A percentile compares a stretch with the other conserved stretches of the same genome.
These are phyloP conservation scores for Chelonoidis abingdonii DNA, from an alignment of 2,113 vertebrate species.

Conservation along the genomic window DNA sequence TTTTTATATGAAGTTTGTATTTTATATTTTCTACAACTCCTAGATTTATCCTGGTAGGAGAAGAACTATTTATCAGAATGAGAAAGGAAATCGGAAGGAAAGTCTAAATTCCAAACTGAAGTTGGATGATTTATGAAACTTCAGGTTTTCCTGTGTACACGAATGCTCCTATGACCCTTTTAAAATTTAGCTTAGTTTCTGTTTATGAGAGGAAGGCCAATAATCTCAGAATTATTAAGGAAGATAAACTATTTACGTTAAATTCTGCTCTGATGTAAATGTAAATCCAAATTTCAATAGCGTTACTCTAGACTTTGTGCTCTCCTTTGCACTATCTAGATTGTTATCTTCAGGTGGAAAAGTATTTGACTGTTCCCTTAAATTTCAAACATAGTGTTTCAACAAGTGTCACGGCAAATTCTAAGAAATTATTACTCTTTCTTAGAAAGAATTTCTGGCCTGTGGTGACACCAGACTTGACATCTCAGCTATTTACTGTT, in stretches of 20 bases:
- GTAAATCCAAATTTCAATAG: constrained; percentile 17
- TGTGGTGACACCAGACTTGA: not conserved
- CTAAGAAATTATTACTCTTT: not conserved
- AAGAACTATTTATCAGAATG: constrained; percentile 19
- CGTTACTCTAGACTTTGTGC: not conserved
- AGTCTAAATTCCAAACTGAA: constrained; percentile 8
- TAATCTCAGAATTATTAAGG: not conserved
- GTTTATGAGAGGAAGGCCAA: constrained; percentile 5
- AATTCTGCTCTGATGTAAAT: not conserved
- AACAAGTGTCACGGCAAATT: not conserved
- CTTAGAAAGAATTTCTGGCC: constrained; percentile 41
- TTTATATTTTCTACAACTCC: not conserved
- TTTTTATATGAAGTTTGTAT: constrained; percentile 14
- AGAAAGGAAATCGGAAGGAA: not conserved
- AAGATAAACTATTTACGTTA: not conserved
- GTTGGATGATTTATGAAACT: constrained; percentile 22
- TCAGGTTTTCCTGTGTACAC: constrained; percentile 5
- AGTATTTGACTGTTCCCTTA: constrained; percentile 3
- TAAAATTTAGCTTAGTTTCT: not conserved
- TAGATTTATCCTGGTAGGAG: constrained; percentile 5
- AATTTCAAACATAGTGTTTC: not conserved
- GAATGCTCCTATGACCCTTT: constrained; percentile 35
- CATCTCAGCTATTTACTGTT: constrained; percentile 3
- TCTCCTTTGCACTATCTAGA: not conserved
- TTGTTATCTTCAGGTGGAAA: constrained; percentile 31